Conservation (phyloP, 1,140 invertebrate species). For the Nebria ingens region DNA sequence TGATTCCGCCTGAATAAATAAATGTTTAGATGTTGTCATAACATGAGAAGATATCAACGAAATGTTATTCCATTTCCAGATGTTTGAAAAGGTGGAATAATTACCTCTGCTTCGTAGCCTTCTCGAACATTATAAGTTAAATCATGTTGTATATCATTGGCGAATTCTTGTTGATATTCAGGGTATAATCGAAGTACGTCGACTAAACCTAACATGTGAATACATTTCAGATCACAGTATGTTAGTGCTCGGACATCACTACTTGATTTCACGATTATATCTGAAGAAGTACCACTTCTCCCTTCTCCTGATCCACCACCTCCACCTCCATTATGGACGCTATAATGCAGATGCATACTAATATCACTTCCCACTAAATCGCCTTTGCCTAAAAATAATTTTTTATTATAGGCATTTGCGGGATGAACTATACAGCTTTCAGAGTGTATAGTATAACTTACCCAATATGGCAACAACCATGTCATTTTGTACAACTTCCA, state of each 20-base stretch:
- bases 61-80: neutral
- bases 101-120: constrained; percentile 77
- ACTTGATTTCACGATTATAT: constrained; percentile 82
- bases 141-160: constrained; percentile 89
- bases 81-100: too few relatives aligned
- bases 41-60: neutral
- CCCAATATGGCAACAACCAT: constrained; percentile 98
- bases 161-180: constrained; percentile 88
- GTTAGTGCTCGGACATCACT: constrained; percentile 87
- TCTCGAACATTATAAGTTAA: constrained; percentile 91
- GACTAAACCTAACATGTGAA: constrained; percentile 81
- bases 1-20: constrained; percentile 49
- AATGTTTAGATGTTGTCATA: neutral
- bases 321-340: constrained; percentile 38
- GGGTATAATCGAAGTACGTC: constrained; percentile 85
- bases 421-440: neutral
- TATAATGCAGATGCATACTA: constrained; percentile 57
- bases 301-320: constrained; percentile 40
- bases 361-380: constrained; percentile 94
- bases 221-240: constrained; percentile 92
- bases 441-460: constrained; percentile 34
- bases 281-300: constrained; percentile 39
- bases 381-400: constrained; percentile 66
- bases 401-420: neutral
- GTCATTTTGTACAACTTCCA: constrained; percentile 96